Evolutionary conservation across 2,113 vertebrate genomes (phyloP).

Genomic region (Brachyhypopomus occidentalis): DNA sequence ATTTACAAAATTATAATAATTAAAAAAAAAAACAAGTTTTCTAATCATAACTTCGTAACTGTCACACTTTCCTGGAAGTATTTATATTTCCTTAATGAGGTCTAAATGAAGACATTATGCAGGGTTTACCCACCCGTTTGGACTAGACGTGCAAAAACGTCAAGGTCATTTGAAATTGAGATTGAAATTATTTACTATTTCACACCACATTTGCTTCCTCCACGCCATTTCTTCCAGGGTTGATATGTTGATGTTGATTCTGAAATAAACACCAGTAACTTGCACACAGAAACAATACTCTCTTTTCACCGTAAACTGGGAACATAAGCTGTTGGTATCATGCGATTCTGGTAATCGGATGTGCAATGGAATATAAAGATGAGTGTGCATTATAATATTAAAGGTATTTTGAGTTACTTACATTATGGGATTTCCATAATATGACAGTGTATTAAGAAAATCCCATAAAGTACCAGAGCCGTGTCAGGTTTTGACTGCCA

Average conservation of each 20-base stretch:
- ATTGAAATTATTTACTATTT: neutral
- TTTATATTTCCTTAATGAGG: neutral
- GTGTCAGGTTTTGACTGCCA: too few relatives aligned
- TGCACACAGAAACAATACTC: conserved; percentile 9
- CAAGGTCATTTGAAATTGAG: conserved; percentile 19
- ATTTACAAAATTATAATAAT: too few relatives aligned
- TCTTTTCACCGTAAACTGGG: conserved; percentile 16
- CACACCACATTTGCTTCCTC: neutral
- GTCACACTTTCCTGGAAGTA: neutral
- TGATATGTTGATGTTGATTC: conserved; percentile 30
- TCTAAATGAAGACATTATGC: neutral
- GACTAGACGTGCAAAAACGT: too few relatives aligned
- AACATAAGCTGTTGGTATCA: neutral
- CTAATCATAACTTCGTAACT: neutral
- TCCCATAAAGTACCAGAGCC: too few relatives aligned
- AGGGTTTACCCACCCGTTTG: neutral
- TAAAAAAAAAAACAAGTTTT: too few relatives aligned
- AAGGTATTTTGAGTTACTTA: too few relatives aligned
- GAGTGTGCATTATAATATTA: too few relatives aligned
- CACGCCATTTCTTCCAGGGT: neutral
- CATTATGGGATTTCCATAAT: too few relatives aligned
- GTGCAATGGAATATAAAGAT: neutral
- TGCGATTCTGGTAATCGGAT: neutral
- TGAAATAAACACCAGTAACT: neutral
- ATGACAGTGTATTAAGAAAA: too few relatives aligned